Conservation (phyloP, 2,797 vertebrate species). For the Lacerta viridis region DNA sequence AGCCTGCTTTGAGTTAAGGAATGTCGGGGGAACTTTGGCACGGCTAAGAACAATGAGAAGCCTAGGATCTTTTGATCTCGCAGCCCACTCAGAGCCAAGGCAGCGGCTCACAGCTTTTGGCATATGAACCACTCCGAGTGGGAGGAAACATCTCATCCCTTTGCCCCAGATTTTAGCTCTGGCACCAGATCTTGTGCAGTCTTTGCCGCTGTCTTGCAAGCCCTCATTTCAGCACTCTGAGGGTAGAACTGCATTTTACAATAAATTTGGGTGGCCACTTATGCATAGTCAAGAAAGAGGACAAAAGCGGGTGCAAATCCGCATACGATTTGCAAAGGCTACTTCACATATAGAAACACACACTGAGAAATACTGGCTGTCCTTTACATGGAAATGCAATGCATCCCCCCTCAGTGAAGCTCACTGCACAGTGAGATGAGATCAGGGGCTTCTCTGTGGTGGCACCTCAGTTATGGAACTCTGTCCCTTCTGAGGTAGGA, state of each 20-base stretch:
- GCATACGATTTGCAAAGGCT: neutral
- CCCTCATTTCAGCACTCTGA: neutral
- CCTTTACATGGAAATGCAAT: neutral
- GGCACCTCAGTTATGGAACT: too few relatives aligned
- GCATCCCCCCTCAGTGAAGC: too few relatives aligned
- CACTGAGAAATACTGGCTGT: neutral
- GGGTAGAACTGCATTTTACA: neutral
- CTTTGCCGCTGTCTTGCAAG: neutral
- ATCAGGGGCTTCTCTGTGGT: too few relatives aligned
- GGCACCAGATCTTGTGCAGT: neutral
- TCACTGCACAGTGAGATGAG: too few relatives aligned
- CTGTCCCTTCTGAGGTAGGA: too few relatives aligned
- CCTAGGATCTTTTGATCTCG: constrained; percentile 69
- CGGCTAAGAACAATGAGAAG: constrained; percentile 67
- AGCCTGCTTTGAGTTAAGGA: constrained; percentile 76
- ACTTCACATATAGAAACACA: neutral
- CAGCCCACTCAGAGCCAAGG: neutral
- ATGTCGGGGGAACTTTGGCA: constrained; percentile 66
- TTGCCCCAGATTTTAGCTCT: neutral
- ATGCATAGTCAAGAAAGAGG: neutral
- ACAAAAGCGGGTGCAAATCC: neutral
- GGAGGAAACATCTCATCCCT: neutral
- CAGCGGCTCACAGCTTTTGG: neutral
- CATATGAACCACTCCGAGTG: neutral
- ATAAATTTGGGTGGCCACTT: neutral